Base-by-base conservation (phyloP, 1,140 invertebrate species). In the Brachionus manjavacas region DNA sequence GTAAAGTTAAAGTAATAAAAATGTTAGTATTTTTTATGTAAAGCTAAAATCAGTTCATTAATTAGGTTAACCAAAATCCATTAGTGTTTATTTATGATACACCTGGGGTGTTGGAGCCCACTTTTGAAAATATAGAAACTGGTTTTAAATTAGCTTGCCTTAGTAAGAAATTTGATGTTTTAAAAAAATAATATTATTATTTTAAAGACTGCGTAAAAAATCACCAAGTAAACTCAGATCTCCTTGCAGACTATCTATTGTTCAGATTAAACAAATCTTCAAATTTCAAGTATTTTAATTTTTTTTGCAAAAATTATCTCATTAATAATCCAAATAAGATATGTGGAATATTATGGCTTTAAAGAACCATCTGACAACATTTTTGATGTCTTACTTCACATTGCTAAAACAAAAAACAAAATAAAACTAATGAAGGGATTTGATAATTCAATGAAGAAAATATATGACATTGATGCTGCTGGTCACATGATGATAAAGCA, bases 21-120 rank as follows among this genome's bases (percentile, higher is more conserved):
- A 20, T 12, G 11, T 60, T 12, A 4, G 0, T 16, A 46, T 28
- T 35, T 35, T 35, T 35, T 1, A 2, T 35, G 31, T 7, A 7
- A 35, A 35, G 31, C 6, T 3, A 35, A 35, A 35, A 35, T 7
- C 31, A 6, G 3, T 12, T 12, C 23, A 74, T n/a, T 41, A n/a
- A 25, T 25, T 11, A 76, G 60, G 39, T 84, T 6, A 52, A 43
- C 35, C 60, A 52, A 4, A 46, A 55, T 39, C 84, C 84, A 28
- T 31, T 49, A 25, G 25, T 84, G 11, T 84, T 28, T 49, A 39
- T 84, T 2, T 60, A 43, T 49, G 84, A 84, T 39, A 66, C 84
- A 20, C 84, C 84, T n/a, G 84, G 84, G 14, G 41, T 84, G 14
- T 46, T 84, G 14, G 74, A 78, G n/a, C 84, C 84, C 6, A 72